Evolutionary conservation across 2,113 vertebrate genomes (phyloP).

Genomic region (Isurus oxyrinchus): DNA sequence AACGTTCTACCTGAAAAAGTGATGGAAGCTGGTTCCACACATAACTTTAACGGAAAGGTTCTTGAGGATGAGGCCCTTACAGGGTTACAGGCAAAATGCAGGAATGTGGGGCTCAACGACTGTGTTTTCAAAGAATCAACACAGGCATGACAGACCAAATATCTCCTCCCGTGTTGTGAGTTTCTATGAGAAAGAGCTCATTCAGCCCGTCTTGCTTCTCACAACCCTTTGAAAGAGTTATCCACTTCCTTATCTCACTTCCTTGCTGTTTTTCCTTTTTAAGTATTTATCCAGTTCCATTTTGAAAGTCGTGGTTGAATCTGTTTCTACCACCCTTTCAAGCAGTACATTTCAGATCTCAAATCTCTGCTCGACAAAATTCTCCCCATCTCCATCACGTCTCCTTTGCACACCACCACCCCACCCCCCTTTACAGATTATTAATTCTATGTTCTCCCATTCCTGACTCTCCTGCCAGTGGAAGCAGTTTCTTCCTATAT

Average conservation of each 20-base stretch:
- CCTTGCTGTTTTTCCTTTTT: not conserved
- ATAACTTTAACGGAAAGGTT: too few species aligned
- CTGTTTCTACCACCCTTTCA: not conserved
- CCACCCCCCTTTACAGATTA: not conserved
- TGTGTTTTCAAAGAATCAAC: too few species aligned
- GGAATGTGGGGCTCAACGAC: too few species aligned
- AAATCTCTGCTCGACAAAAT: not conserved
- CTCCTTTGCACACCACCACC: too few species aligned
- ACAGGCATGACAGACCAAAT: too few species aligned
- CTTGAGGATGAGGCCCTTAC: too few species aligned
- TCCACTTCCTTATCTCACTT: not conserved
- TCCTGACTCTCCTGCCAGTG: not conserved
- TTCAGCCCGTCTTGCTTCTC: not conserved
- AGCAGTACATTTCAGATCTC: not conserved
- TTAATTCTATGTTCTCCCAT: not conserved
- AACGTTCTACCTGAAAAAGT: too few species aligned
- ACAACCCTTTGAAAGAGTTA: not conserved
- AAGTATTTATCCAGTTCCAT: not conserved
- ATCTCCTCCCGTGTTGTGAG: too few species aligned
- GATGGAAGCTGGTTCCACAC: too few species aligned
- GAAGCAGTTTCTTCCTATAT: not conserved
- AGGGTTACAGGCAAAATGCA: too few species aligned
- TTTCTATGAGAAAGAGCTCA: not conserved
- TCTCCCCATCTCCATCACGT: not conserved
- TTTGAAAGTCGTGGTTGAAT: not conserved